Conservation (phyloP, 2,888 invertebrate species). For the Epiblema foenella region DNA sequence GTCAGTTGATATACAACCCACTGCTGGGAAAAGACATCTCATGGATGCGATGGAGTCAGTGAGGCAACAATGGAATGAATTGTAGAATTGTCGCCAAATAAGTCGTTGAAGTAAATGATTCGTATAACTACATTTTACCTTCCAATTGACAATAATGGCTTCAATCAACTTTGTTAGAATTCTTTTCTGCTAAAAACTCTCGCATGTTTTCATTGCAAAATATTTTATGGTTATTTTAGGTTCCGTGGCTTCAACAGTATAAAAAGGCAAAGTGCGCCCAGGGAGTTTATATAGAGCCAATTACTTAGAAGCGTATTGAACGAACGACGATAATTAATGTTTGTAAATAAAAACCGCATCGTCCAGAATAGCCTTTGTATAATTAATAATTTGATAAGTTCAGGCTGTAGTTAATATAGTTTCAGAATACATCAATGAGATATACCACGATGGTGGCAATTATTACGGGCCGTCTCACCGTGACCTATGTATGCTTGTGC, state of each 20-base stretch:
- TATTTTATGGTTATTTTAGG: neutral
- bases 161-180: neutral
- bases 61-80: neutral
- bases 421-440: no score
- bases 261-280: neutral
- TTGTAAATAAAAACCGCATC: slow-evolving; percentile 31
- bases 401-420: neutral
- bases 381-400: neutral
- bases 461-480: no score
- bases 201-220: neutral
- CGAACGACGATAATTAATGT: slow-evolving; percentile 24
- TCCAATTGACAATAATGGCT: neutral
- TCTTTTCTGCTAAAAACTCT: neutral
- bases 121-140: neutral
- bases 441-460: no score
- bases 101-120: neutral
- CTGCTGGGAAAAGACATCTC: no score
- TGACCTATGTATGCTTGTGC: no score
- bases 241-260: neutral
- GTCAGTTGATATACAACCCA: no score
- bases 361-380: neutral
- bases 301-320: slow-evolving; percentile 17
- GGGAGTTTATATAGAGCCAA: slow-evolving; percentile 22
- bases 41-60: neutral
- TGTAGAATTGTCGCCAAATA: neutral